phyloP scores from a whole-genome alignment of 2,888 invertebrate genomes.

The Eledona agricola region DNA sequence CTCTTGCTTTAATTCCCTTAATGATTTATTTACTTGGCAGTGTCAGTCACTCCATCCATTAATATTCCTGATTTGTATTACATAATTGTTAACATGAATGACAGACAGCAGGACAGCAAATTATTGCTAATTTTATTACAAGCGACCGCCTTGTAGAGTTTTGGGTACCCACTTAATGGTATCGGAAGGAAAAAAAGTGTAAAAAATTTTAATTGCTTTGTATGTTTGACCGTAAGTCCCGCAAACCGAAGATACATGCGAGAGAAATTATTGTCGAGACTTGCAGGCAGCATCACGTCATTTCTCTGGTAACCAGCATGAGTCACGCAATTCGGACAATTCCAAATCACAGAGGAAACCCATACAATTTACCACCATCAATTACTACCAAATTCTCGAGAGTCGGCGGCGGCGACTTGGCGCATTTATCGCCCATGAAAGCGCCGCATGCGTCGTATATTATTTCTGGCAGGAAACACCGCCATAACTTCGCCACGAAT shows the following conservation, averaged over 20 bases:
- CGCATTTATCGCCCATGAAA: conserved; percentile 3
- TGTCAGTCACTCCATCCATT: no score
- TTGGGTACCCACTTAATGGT: no score
- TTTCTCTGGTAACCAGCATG: conserved; percentile 26
- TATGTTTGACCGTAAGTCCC: not conserved
- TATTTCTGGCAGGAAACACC: conserved; percentile 19
- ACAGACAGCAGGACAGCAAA: no score
- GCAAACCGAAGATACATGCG: conserved; percentile 5
- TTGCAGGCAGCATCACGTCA: conserved; percentile 15
- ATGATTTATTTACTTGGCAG: no score
- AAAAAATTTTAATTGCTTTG: no score
- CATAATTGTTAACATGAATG: no score
- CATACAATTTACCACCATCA: not conserved
- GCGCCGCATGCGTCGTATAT: conserved; percentile 18
- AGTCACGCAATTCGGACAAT: conserved; percentile 41
- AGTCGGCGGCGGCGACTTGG: not conserved
- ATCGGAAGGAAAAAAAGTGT: no score
- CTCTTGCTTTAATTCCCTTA: no score
- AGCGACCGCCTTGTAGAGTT: no score
- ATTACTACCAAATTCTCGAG: not conserved
- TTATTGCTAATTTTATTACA: no score
- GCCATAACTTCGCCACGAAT: conserved; percentile 22
- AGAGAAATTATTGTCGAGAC: conserved; percentile 7
- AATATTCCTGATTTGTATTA: no score
- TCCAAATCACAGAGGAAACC: conserved; percentile 36